A percentile compares a stretch with the other conserved stretches of the same genome.
These are phyloP conservation scores for Neodiprion fabricii DNA, from an alignment of 1,140 invertebrate genomes.

Conservation along the genomic window DNA sequence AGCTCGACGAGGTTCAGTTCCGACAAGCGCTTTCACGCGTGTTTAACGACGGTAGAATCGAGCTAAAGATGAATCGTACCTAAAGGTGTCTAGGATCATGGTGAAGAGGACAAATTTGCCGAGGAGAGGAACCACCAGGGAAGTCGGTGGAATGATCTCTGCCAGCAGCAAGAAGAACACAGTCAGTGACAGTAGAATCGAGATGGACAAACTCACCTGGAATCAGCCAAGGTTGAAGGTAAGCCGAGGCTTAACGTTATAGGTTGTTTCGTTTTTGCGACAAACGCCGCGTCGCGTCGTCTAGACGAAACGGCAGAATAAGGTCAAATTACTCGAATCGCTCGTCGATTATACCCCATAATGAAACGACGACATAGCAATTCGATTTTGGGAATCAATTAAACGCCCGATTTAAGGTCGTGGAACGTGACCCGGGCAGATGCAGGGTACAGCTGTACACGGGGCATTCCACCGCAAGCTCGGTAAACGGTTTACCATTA, in stretches of 20 bases:
- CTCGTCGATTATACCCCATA: too few species aligned
- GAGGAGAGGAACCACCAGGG: slow-evolving; percentile 95
- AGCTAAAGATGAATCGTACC: slow-evolving; percentile 64
- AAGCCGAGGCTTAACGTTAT: too few species aligned
- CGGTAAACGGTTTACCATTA: too few species aligned
- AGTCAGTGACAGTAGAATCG: slow-evolving; percentile 97
- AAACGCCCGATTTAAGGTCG: background rate
- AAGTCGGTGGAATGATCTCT: slow-evolving; percentile 98
- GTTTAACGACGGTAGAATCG: too few species aligned
- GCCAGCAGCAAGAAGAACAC: slow-evolving; percentile 99
- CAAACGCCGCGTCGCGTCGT: too few species aligned
- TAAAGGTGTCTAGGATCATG: slow-evolving; percentile 98
- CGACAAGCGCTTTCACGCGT: too few species aligned
- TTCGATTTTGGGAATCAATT: background rate
- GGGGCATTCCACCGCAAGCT: too few species aligned
- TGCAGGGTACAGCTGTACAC: too few species aligned
- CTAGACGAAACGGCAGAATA: too few species aligned
- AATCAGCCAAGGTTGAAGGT: slow-evolving; percentile 27
- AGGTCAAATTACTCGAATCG: too few species aligned
- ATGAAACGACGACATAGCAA: background rate
- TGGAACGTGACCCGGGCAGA: background rate
- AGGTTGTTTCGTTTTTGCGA: too few species aligned
- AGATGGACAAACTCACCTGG: slow-evolving; percentile 95
- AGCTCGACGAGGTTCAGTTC: background rate
- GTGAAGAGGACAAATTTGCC: slow-evolving; percentile 99